These are phyloP conservation scores for Argyrosomus regius DNA, from an alignment of 2,797 vertebrate species.

Conservation along the genomic window DNA sequence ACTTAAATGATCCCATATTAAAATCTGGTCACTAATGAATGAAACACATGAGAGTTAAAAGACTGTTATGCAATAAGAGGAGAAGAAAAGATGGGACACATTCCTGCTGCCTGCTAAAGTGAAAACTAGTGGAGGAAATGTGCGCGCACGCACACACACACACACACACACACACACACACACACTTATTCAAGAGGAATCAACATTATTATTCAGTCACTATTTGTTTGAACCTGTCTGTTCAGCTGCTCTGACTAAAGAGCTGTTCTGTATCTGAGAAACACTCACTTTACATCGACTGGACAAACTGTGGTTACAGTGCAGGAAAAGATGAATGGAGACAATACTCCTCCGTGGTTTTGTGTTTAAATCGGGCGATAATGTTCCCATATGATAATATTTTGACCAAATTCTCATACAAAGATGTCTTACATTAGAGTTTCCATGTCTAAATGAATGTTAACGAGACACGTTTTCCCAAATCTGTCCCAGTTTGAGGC, in stretches of 20 bases:
- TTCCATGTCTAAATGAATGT: neutral
- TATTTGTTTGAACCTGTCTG: conserved; percentile 21
- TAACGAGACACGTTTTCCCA: neutral
- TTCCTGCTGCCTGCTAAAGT: conserved; percentile 70
- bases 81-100: conserved; percentile 66
- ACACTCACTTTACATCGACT: neutral
- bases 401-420: neutral
- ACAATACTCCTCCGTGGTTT: neutral
- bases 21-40: neutral
- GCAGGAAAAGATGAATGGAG: neutral
- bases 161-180: conserved; percentile 23
- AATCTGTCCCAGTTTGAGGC: neutral
- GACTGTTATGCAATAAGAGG: conserved; percentile 65
- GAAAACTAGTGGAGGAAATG: conserved; percentile 53
- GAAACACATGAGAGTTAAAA: conserved; percentile 37
- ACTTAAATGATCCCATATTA: neutral
- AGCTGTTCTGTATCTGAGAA: conserved; percentile 7
- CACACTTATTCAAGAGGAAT: conserved; percentile 10
- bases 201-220: conserved; percentile 5
- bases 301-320: neutral
- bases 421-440: neutral
- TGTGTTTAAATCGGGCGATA: neutral
- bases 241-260: conserved; percentile 11
- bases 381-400: too few species aligned
- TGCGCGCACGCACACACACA: conserved; percentile 2